Base-by-base conservation (phyloP, 2,888 invertebrate genomes). In the Drosophila mettleri region DNA sequence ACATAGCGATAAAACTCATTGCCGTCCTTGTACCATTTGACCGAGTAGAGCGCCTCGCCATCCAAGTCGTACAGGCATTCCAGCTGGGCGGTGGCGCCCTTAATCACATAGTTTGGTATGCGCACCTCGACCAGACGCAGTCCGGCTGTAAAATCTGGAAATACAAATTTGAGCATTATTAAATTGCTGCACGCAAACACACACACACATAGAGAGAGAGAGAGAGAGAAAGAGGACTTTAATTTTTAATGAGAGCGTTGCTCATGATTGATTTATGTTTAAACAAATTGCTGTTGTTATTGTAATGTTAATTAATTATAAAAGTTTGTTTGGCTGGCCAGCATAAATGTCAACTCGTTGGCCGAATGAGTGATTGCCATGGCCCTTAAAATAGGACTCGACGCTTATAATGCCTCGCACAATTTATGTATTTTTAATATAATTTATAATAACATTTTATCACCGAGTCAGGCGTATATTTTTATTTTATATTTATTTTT, bases 11-110 rank as follows among this genome's bases (percentile, higher is more conserved):
- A 97, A 93, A 97, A 97, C 93, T 97, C 97, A 91, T 96, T 95
- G 84, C 97, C 97, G 91, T 97, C 97, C 92, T 97, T 97, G 93
- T 97, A 97, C 97, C 97, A 97, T 93, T 97, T 97, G 90, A 97
- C 97, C 45, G 97, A 97, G 92, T 97, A 97, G 49, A 97, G 94
- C 55, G 95, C 95, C 91, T 97, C 97, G 3, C 94, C 95, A 82
- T 96, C 96, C 91, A 97, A 93, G 91, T 96, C 95, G 93, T 96
- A 97, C 90, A 95, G 95, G 92, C 97, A 97, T 74, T 96, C 96
- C 84, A 97, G 93, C 76, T 94, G 94, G 51, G 96, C 96, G 82
- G 95, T 94, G 89, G 95, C 94, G 82, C 96, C 96, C 80, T 95
- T 94, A 54, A 96, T 95, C 86, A 96, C 96, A 93, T 96, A 96